Percentiles rank a stretch among this genome's conserved stretches.
Evolutionary conservation across 2,113 vertebrate genomes (phyloP).

Genomic region (Dendrocopos noguchii): DNA sequence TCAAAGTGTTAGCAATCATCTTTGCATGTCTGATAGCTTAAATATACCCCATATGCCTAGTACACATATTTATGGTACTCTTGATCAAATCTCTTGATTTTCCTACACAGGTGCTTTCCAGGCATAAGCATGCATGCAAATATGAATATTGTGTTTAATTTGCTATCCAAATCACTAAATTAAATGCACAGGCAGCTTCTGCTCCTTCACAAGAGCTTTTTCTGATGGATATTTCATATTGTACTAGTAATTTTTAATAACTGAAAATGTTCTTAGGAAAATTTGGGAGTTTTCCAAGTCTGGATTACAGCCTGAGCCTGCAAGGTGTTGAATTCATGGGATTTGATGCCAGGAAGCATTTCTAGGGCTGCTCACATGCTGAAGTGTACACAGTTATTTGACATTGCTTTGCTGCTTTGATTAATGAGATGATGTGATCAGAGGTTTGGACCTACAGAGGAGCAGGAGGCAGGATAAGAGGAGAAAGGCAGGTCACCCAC

Average conservation of each 20-base stretch:
- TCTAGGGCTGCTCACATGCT: not conserved
- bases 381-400: not conserved
- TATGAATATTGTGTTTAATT: conserved; percentile 38
- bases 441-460: not conserved
- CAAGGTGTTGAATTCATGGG: not conserved
- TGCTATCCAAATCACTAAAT: conserved; percentile 26
- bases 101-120: conserved; percentile 47
- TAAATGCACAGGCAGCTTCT: not conserved
- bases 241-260: not conserved
- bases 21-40: not conserved
- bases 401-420: not conserved
- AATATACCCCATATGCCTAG: not conserved
- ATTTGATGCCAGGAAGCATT: not conserved
- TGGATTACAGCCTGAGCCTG: not conserved
- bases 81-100: not conserved
- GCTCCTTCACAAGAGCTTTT: not conserved
- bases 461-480: not conserved
- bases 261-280: not conserved
- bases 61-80: not conserved
- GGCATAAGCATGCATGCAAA: conserved; percentile 6
- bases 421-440: not conserved
- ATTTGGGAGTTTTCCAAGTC: not conserved
- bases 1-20: conserved; percentile 19
- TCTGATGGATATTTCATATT: conserved; percentile 1
- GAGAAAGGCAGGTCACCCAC: not conserved